phyloP scores from a whole-genome alignment of 2,113 vertebrate species.

The Cinclus cinclus region DNA sequence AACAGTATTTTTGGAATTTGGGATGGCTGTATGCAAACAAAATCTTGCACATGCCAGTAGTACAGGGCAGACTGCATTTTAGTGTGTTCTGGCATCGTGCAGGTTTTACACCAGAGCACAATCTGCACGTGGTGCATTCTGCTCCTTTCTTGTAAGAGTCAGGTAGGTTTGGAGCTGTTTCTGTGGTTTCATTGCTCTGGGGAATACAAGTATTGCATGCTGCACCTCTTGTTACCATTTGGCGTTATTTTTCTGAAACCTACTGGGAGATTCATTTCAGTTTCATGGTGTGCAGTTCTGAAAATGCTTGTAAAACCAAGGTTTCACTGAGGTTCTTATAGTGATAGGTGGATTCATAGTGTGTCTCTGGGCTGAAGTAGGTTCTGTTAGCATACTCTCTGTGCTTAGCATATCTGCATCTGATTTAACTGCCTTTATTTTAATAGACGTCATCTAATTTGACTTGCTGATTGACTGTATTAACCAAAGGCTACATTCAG shows the following conservation, averaged over 20 bases:
- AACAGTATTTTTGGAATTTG: not conserved
- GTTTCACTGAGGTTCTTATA: not conserved
- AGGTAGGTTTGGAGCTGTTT: not conserved
- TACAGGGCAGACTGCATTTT: not conserved
- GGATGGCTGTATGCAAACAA: not conserved
- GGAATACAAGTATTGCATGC: not conserved
- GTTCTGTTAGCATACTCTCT: not conserved
- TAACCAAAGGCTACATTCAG: not conserved
- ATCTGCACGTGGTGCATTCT: too few species aligned
- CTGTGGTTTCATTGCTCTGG: not conserved
- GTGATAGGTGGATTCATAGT: not conserved
- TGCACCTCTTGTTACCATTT: not conserved
- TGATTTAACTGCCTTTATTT: not conserved
- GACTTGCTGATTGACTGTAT: not conserved
- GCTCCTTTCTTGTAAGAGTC: not conserved
- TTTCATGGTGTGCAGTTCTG: not conserved
- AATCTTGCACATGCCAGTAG: not conserved
- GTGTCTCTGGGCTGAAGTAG: not conserved
- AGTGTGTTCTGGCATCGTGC: accelerated
- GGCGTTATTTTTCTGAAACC: not conserved
- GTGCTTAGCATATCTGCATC: not conserved
- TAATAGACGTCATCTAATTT: not conserved
- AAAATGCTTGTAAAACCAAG: not conserved
- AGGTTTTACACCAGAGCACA: not conserved
- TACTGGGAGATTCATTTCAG: not conserved